Evolutionary conservation across 2,888 invertebrate genomes (phyloP), one percentile per base, ranked within the genome.

Genomic region (Agrochola lychnidis): DNA sequence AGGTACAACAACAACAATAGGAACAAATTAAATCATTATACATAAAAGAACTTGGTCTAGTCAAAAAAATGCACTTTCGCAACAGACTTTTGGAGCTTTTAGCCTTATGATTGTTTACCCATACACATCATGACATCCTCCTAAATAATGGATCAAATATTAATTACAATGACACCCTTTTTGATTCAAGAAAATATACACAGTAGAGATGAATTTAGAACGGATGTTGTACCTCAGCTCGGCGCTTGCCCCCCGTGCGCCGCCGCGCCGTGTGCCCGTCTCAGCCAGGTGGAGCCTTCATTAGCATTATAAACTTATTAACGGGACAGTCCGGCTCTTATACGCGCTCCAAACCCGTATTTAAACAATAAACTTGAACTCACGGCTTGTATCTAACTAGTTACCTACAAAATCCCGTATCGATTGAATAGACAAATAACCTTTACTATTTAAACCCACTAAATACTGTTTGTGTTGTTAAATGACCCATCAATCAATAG

Each of bases 251-350:
- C 79, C 76, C 76, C 48, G 73, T 71, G 70, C 68, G 30, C 30
- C 30, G 30, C 30, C 30, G 30, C 78, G 73, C 74, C 40, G 70
- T 70, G 72, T 67, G 79, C 67, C 77, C 74, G 78, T 86, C 84
- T 89, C 90, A 87, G 87, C 87, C 93, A 94, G 93, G 92, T 94
- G 94, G 90, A 89, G 89, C 89, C 90, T 92, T 94, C 94, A 95
- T 95, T 95, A 94, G 92, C 94, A 95, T 94, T 91, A 92, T 89
- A 92, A 92, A 91, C 91, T 94, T 92, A 94, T 94, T 95, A 95
- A 95, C 95, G 94, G 94, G 91, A 94, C 90, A 88, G 87, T 87
- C 90, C 90, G 87, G 90, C 88, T 91, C 71, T 88, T 86, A 86
- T 73, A 81, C 84, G 85, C 87, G 90, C 85, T 91, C 88, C 89